A percentile compares a stretch with the other conserved stretches of the same genome.
Conservation (phyloP, 2,113 vertebrate species). For the Holacanthus passer region DNA sequence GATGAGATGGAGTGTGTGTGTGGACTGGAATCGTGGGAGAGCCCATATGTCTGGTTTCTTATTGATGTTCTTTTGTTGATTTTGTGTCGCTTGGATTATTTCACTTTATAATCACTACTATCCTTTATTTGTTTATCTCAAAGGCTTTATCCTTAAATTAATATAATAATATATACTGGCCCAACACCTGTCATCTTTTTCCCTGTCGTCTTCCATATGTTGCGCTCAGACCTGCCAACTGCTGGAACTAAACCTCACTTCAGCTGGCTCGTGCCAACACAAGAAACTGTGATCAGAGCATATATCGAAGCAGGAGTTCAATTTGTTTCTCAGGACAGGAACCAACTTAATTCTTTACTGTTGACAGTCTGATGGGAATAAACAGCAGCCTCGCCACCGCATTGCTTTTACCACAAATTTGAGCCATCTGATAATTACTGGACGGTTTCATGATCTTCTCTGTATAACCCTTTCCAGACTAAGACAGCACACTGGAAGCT, state of each 20-base stretch:
- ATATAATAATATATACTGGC: no score
- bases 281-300: constrained; percentile 18
- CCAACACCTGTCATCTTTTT: background rate
- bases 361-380: constrained; percentile 26
- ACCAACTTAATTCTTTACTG: constrained; percentile 41
- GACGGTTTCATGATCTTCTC: background rate
- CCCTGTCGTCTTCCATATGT: constrained; percentile 37
- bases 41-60: background rate
- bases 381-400: constrained; percentile 11
- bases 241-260: constrained; percentile 9
- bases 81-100: background rate
- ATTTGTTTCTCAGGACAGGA: constrained; percentile 26
- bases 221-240: constrained; percentile 31
- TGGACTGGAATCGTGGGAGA: background rate
- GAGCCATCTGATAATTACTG: constrained; percentile 19
- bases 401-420: constrained; percentile 9
- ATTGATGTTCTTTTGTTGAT: background rate
- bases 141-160: no score
- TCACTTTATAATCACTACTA: background rate
- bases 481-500: background rate
- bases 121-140: background rate
- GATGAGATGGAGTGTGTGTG: background rate
- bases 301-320: constrained; percentile 37
- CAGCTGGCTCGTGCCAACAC: constrained; percentile 10
- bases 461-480: background rate